Evolutionary conservation across 2,797 vertebrate species (phyloP).

Genomic region (Garrulus glandarius): DNA sequence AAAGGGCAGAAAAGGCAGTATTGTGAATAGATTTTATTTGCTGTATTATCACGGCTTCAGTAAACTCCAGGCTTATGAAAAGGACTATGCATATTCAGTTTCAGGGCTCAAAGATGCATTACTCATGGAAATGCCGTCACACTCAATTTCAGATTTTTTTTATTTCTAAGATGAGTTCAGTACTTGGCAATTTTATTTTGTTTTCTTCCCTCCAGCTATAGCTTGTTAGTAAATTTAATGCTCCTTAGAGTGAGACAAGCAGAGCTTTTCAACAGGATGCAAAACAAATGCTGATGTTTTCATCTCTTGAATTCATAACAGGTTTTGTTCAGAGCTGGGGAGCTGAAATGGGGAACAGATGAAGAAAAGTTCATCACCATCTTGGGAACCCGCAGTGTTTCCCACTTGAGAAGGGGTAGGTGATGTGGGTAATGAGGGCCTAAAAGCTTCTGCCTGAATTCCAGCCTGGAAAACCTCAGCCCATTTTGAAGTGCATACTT

Average conservation of each 20-base stretch:
- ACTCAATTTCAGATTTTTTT: background rate
- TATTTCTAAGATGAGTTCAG: background rate
- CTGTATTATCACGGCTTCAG: background rate
- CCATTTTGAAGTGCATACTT: background rate
- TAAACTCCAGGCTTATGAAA: background rate
- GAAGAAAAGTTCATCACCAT: conserved; percentile 93
- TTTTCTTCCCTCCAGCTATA: background rate
- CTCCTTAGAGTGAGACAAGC: background rate
- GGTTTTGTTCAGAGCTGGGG: conserved; percentile 89
- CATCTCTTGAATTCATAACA: conserved; percentile 51
- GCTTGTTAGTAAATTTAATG: background rate
- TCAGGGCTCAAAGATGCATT: background rate
- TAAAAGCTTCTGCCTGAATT: background rate
- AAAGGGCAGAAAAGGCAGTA: background rate
- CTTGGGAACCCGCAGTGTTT: conserved; percentile 86
- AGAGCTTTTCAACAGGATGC: background rate
- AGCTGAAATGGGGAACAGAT: conserved; percentile 91
- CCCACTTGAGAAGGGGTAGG: conserved; percentile 88
- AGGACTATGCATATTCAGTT: rapidly evolving
- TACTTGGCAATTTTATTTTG: background rate
- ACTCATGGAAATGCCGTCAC: background rate
- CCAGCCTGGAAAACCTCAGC: background rate
- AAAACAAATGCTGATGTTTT: background rate
- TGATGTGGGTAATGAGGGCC: background rate
- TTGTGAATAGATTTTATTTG: background rate